Percentiles rank a stretch among this genome's conserved stretches.
These are phyloP conservation scores for Tapirus terrestris DNA, from an alignment of 2,113 vertebrate species.

Conservation along the genomic window DNA sequence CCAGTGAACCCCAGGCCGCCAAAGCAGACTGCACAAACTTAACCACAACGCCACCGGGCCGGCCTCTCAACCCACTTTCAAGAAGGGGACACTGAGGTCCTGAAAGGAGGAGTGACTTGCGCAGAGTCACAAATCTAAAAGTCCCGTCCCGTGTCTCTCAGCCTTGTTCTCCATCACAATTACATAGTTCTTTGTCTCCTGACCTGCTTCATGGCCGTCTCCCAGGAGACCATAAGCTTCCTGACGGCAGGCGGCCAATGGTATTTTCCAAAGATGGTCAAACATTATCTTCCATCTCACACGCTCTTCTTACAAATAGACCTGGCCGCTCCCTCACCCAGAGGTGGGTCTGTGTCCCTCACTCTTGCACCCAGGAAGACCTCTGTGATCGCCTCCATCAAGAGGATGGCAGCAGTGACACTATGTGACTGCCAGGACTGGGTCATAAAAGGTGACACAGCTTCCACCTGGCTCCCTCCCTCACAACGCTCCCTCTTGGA, in stretches of 20 bases:
- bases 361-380: no score
- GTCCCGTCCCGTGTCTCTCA: neutral
- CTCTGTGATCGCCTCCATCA: neutral
- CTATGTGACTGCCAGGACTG: neutral
- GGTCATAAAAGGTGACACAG: neutral
- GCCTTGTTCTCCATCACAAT: rapidly evolving
- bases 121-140: neutral
- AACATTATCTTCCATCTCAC: neutral
- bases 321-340: neutral
- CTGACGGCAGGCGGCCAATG: rapidly evolving
- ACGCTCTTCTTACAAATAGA: neutral
- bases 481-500: neutral
- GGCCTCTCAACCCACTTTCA: neutral
- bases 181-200: no score
- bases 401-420: neutral
- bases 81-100: neutral
- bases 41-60: no score
- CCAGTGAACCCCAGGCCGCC: no score
- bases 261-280: neutral
- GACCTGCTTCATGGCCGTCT: rapidly evolving
- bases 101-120: neutral
- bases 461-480: neutral
- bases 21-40: no score
- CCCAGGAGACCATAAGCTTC: neutral
- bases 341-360: neutral